Evolutionary conservation across 1,140 invertebrate species (phyloP).

Genomic region (Galleria mellonella): DNA sequence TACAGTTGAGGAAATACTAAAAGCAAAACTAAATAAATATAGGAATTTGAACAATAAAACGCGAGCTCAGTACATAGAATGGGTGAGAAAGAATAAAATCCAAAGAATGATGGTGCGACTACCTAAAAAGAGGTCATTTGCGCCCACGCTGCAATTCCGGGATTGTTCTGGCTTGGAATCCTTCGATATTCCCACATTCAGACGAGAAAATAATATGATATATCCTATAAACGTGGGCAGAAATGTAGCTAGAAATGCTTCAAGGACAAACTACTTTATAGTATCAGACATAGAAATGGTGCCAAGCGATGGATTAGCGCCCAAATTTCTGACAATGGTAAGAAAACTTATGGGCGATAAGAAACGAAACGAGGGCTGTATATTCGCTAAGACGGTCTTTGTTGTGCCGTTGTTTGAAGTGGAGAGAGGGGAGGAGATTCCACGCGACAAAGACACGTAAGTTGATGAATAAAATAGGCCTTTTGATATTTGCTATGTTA

Average conservation of each 20-base stretch:
- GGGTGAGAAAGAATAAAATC: constrained; percentile 51
- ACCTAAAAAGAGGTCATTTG: constrained; percentile 9
- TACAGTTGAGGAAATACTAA: constrained; percentile 31
- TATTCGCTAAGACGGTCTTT: constrained; percentile 76
- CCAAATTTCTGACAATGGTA: constrained; percentile 78
- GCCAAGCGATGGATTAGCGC: constrained; percentile 79
- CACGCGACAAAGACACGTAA: constrained; percentile 75
- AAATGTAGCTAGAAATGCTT: constrained; percentile 79
- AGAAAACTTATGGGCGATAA: constrained; percentile 61
- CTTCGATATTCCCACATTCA: constrained; percentile 65
- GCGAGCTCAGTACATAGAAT: constrained; percentile 47
- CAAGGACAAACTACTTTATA: constrained; percentile 79
- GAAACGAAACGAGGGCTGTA: constrained; percentile 50
- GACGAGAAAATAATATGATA: constrained; percentile 71
- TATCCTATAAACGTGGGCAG: constrained; percentile 87
- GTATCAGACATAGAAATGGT: constrained; percentile 86
- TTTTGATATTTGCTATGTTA: constrained; percentile 14
- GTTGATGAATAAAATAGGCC: constrained; percentile 46
- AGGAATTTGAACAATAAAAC: constrained; percentile 44
- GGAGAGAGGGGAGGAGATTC: constrained; percentile 76
- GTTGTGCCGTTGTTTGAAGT: constrained; percentile 86
- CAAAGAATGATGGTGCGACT: constrained; percentile 46
- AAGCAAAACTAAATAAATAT: constrained; percentile 44
- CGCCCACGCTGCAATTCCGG: constrained; percentile 38
- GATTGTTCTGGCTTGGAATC: constrained; percentile 56